Base-by-base conservation (phyloP, 2,888 invertebrate genomes). In the Matsumyia berberina region DNA sequence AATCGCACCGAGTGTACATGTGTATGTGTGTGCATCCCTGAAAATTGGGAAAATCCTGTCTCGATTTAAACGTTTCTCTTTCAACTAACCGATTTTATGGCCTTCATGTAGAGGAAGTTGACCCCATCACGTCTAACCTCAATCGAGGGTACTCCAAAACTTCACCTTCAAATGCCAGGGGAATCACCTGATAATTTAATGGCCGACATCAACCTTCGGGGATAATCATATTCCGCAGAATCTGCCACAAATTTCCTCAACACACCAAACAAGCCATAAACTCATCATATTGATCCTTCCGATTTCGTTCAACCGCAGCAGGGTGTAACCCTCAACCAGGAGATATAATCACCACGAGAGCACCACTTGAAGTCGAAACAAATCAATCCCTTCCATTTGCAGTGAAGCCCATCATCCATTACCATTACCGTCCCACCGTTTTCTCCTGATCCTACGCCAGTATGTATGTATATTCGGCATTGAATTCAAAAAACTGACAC, bases 341-440 rank as follows among this genome's bases (percentile, higher is more conserved):
- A 55, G 69, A 80, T 69, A 53, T 74, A 74, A 74, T 74, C 73
- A 69, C 69, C 69, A 57, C 80, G 17, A 53, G 80, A 74, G 64
- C 79, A 85, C 83, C 83, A 85, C 83, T 85, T 79, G 69, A 85
- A 85, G 64, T 73, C 44, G 51, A 74, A 85, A 79, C 83, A 85
- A 85, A 85, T 85, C 83, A 85, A 80, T 85, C 79, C 79, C 69
- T 74, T 74, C 73, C 79, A 85, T 79, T 85, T 74, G 62, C 69
- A 57, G 67, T 46, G 67, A 72, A 58, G 72, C 69, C 77, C 62
- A 66, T 58, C 83, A 85, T 85, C 73, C 74, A 80, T 85, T 85
- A 85, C 79, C 24, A 24, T 24, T 35, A 9, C 12, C 15, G 12
- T 42, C 24, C 39, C 31, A 15, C n/a, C 6, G 24, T 11, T 0